A percentile compares a stretch with the other conserved stretches of the same genome.
Evolutionary conservation across 1,140 invertebrate genomes (phyloP).

Genomic region (Musca vetustissima): DNA sequence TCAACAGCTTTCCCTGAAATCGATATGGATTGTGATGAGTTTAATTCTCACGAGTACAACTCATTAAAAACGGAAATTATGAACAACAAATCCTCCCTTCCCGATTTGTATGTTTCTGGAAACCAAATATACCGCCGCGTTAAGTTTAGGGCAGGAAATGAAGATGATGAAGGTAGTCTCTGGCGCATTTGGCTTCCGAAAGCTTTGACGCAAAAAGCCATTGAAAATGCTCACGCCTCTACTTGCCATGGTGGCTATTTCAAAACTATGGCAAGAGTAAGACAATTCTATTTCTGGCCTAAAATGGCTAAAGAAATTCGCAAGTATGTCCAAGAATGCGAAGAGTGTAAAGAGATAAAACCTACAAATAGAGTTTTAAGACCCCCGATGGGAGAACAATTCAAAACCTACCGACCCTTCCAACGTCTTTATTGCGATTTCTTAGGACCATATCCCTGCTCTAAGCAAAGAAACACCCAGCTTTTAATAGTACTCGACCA

Average conservation of each 20-base stretch:
- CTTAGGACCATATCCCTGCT: neutral
- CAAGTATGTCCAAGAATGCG: neutral
- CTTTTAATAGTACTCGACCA: neutral
- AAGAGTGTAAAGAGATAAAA: neutral
- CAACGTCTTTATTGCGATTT: conserved; percentile 2
- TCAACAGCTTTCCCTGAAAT: neutral
- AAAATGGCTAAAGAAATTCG: neutral
- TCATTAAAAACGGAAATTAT: too few species aligned
- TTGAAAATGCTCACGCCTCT: neutral
- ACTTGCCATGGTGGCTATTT: neutral
- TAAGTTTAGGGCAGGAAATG: neutral
- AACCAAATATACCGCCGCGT: neutral
- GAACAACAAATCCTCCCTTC: neutral
- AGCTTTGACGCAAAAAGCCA: neutral
- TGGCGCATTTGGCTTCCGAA: conserved; percentile 2
- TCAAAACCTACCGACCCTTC: neutral
- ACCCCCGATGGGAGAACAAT: neutral
- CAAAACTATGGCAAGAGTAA: too few species aligned
- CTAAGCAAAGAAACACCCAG: neutral
- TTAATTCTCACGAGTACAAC: neutral
- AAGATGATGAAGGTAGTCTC: neutral
- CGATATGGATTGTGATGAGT: neutral
- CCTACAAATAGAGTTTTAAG: neutral
- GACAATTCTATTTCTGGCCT: neutral
- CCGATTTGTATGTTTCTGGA: neutral